phyloP scores from a whole-genome alignment of 2,888 invertebrate species.

The Agriopis leucophaearia region DNA sequence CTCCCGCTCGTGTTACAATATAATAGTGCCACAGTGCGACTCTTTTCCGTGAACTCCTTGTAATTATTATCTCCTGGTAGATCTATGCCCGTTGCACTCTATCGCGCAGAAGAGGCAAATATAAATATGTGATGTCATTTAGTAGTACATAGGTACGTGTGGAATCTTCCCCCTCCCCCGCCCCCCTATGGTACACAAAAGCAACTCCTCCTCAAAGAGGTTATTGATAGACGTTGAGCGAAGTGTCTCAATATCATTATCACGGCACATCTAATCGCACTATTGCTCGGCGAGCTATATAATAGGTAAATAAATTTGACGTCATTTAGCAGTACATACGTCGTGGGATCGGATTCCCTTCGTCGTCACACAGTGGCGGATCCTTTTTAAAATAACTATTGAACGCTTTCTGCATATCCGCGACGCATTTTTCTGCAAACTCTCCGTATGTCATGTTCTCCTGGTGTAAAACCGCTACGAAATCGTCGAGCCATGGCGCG shows the following conservation, averaged over 20 bases:
- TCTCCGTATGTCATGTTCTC: constrained; percentile 82
- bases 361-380: constrained; percentile 58
- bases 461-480: constrained; percentile 87
- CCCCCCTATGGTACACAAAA: too few relatives aligned
- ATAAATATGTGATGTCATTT: too few relatives aligned
- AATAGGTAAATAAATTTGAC: background rate
- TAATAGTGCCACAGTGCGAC: too few relatives aligned
- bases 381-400: constrained; percentile 27
- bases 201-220: too few relatives aligned
- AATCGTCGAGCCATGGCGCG: constrained; percentile 89
- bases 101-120: too few relatives aligned
- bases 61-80: too few relatives aligned
- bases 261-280: background rate
- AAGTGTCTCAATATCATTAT: background rate
- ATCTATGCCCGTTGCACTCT: too few relatives aligned
- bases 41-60: too few relatives aligned
- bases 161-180: too few relatives aligned
- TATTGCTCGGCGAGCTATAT: background rate
- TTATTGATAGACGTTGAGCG: too few relatives aligned
- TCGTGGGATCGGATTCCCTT: constrained; percentile 44
- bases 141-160: too few relatives aligned
- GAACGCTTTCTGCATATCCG: constrained; percentile 48
- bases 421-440: constrained; percentile 47
- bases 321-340: background rate
- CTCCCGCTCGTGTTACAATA: too few relatives aligned